Conservation (phyloP, 2,113 vertebrate species). For the Podocnemis expansa region DNA sequence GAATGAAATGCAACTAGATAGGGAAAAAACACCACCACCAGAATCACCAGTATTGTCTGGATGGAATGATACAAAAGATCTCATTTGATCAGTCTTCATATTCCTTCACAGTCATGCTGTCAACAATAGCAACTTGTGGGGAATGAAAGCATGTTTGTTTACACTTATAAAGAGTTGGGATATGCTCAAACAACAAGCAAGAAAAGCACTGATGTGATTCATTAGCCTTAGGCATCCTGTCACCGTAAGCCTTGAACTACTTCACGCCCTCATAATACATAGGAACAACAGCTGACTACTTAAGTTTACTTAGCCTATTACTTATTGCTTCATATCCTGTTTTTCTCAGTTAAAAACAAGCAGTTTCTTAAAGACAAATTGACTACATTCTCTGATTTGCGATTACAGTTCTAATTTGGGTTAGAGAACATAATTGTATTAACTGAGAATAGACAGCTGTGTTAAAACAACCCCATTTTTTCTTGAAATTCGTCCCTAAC, state of each 20-base stretch:
- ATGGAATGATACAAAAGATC: neutral
- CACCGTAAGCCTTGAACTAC: neutral
- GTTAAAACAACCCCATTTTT: neutral
- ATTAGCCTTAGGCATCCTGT: neutral
- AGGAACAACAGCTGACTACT: neutral
- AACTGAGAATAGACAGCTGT: neutral
- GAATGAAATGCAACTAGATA: neutral
- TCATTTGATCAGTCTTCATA: neutral
- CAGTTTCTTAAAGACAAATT: neutral
- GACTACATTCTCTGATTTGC: neutral
- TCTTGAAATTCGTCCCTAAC: neutral
- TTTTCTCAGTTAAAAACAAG: neutral
- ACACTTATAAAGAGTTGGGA: neutral
- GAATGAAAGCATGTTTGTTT: slow-evolving; percentile 15
- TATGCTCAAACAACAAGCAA: neutral
- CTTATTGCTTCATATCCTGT: slow-evolving; percentile 20
- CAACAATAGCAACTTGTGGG: neutral
- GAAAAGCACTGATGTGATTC: neutral
- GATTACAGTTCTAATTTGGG: neutral
- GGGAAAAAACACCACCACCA: neutral
- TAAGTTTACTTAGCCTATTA: neutral
- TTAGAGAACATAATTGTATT: neutral
- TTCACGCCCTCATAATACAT: neutral
- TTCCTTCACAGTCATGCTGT: slow-evolving; percentile 23
- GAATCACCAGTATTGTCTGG: neutral